A percentile compares a stretch with the other conserved stretches of the same genome.
phyloP scores from a whole-genome alignment of 2,113 vertebrate species.

The Rhea americana region DNA sequence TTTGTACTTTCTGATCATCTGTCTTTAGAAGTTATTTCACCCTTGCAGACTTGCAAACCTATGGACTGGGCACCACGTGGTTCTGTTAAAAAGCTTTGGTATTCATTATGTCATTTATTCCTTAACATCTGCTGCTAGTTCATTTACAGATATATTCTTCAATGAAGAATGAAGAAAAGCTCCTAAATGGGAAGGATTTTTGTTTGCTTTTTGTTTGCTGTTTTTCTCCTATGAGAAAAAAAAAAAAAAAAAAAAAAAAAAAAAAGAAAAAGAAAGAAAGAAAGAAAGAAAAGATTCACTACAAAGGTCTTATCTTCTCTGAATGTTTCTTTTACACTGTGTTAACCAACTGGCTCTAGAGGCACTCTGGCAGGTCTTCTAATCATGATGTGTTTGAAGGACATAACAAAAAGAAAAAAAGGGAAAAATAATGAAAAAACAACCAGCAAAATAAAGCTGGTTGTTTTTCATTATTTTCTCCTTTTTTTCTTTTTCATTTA shows the following conservation, averaged over 20 bases:
- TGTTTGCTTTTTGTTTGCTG: no score
- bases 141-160: not conserved
- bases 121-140: not conserved
- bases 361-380: not conserved
- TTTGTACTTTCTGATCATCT: not conserved
- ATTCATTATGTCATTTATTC: not conserved
- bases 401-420: not conserved
- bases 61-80: not conserved
- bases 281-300: not conserved
- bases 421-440: no score
- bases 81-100: not conserved
- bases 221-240: no score
- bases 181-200: not conserved
- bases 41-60: not conserved
- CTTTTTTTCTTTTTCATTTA: not conserved
- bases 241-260: no score
- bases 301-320: not conserved
- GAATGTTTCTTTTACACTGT: not conserved
- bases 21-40: not conserved
- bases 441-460: no score
- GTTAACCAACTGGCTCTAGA: not conserved
- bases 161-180: fast-evolving
- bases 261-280: no score
- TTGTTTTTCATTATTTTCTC: not conserved
- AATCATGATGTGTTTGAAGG: not conserved